A percentile compares a stretch with the other conserved stretches of the same genome.
These are phyloP conservation scores for Halcyon smyrnensis DNA, from an alignment of 2,797 vertebrate genomes.

Conservation along the genomic window DNA sequence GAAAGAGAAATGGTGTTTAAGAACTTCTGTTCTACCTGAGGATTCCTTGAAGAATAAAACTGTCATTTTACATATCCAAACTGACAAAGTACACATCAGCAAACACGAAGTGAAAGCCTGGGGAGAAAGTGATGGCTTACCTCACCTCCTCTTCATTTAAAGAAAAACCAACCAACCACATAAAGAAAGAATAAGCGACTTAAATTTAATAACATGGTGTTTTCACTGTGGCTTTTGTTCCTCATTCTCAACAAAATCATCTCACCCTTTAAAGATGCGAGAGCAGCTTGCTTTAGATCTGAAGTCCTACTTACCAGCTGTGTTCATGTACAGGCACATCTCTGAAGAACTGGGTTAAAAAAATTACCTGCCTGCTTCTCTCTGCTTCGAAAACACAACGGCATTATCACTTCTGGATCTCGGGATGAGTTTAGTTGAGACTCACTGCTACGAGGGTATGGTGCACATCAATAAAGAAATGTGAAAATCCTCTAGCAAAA, in stretches of 20 bases:
- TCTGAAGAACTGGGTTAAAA: neutral
- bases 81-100: neutral
- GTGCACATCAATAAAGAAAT: slow-evolving; percentile 6
- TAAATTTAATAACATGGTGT: neutral
- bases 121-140: neutral
- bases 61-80: neutral
- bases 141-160: neutral
- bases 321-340: neutral
- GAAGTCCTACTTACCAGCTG: neutral
- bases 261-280: neutral
- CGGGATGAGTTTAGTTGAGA: neutral
- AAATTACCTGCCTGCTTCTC: neutral
- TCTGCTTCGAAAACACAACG: neutral
- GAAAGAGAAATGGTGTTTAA: neutral
- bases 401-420: neutral
- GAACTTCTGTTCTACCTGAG: neutral
- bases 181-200: neutral
- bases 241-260: neutral
- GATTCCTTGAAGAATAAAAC: slow-evolving; percentile 27
- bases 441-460: neutral
- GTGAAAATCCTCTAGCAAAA: slow-evolving; percentile 37
- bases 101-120: neutral
- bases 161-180: neutral
- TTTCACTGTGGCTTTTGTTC: neutral
- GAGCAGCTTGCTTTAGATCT: neutral